Evolutionary conservation across 2,113 vertebrate species (phyloP).

Genomic region (Bos indicus): DNA sequence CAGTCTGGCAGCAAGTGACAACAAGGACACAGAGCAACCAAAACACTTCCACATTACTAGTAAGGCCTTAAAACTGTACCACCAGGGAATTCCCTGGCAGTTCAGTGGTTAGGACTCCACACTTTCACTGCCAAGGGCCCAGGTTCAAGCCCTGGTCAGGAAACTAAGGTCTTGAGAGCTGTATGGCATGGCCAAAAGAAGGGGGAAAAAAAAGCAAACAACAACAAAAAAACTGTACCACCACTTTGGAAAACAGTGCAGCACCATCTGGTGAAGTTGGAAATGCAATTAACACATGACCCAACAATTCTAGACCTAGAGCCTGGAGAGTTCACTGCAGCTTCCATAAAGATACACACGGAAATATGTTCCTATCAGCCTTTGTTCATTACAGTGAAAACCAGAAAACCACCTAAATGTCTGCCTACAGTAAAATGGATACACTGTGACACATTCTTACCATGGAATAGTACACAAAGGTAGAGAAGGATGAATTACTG

Average conservation of each 20-base stretch:
- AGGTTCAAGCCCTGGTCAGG: background rate
- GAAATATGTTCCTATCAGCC: accelerated
- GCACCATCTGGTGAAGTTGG: background rate
- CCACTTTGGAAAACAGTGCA: background rate
- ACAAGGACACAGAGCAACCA: background rate
- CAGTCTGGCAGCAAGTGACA: accelerated
- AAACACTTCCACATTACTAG: background rate
- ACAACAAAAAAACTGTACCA: background rate
- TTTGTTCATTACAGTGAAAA: accelerated
- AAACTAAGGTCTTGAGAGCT: background rate
- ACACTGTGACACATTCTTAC: accelerated
- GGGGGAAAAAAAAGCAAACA: background rate
- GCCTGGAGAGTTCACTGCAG: accelerated
- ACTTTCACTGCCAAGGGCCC: background rate
- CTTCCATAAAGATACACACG: accelerated
- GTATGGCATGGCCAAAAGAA: background rate
- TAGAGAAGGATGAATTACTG: accelerated
- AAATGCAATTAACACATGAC: background rate
- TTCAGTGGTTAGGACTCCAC: background rate
- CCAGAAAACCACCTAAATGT: too few relatives aligned
- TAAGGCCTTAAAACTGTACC: background rate
- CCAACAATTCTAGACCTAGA: background rate
- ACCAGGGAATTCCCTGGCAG: background rate
- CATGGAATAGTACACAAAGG: accelerated
- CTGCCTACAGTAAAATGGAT: background rate